Evolutionary conservation across 2,113 vertebrate genomes (phyloP).

Genomic region (Crotalus horridus): DNA sequence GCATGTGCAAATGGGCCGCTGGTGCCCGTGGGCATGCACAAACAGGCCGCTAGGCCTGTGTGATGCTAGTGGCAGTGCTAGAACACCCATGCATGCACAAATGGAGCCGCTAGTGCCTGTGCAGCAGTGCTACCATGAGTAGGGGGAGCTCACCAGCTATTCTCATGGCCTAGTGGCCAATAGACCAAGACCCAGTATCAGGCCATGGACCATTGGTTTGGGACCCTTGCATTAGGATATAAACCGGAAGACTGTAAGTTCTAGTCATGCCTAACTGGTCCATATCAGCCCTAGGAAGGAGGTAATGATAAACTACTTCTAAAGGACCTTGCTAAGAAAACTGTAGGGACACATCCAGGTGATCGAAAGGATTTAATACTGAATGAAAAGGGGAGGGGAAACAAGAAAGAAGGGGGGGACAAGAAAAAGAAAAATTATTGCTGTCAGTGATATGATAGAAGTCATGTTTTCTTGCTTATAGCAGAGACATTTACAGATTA

Average conservation of each 20-base stretch:
- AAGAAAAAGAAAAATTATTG: neutral
- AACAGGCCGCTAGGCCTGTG: no score
- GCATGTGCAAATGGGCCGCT: no score
- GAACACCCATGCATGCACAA: no score
- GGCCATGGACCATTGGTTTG: no score
- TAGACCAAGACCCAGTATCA: no score
- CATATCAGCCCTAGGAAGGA: neutral
- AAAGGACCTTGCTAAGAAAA: neutral
- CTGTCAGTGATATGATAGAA: neutral
- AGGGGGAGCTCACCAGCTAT: no score
- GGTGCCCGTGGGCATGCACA: no score
- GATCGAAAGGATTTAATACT: neutral
- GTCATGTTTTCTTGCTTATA: neutral
- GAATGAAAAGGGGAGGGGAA: neutral
- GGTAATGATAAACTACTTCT: neutral
- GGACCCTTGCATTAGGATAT: neutral
- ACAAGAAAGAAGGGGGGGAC: fast-evolving
- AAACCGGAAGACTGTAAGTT: neutral
- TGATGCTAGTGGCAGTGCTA: no score
- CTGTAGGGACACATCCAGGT: neutral
- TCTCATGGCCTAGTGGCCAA: no score
- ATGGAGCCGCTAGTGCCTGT: no score
- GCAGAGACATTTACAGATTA: neutral
- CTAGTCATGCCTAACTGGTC: neutral
- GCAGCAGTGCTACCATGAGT: no score